Conservation (phyloP, 2,113 vertebrate species). For the Asarcornis scutulata region DNA sequence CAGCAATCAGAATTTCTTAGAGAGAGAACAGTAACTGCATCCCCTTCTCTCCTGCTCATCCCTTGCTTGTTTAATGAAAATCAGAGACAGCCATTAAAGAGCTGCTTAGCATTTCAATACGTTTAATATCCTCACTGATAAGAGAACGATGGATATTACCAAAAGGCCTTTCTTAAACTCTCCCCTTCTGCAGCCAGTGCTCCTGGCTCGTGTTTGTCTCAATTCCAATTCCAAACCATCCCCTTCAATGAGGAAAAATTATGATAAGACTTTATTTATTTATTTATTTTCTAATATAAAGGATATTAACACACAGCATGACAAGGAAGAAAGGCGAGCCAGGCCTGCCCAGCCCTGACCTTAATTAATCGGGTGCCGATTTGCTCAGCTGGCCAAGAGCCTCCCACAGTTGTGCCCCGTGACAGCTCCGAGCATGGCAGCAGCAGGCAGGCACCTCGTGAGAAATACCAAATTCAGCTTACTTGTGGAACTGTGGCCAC, state of each 20-base stretch:
- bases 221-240: slow-evolving; percentile 28
- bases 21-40: neutral
- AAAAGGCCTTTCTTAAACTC: slow-evolving; percentile 44
- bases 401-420: rapidly evolving
- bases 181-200: neutral
- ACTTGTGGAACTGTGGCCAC: no score
- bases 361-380: slow-evolving; percentile 4
- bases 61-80: slow-evolving; percentile 59
- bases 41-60: slow-evolving; percentile 41
- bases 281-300: slow-evolving; percentile 15
- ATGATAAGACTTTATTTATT: slow-evolving; percentile 9
- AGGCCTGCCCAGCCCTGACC: slow-evolving; percentile 24
- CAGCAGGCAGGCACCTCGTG: rapidly evolving
- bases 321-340: neutral
- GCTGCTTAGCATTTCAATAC: slow-evolving; percentile 71
- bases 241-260: slow-evolving; percentile 40
- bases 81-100: slow-evolving; percentile 62
- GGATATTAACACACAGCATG: slow-evolving; percentile 25
- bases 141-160: slow-evolving; percentile 54
- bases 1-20: slow-evolving; percentile 53
- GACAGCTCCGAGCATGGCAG: rapidly evolving
- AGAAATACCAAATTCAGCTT: neutral
- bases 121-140: slow-evolving; percentile 65
- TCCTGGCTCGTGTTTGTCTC: slow-evolving; percentile 42
- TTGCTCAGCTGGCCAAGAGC: slow-evolving; percentile 5